A percentile compares a stretch with the other conserved stretches of the same genome.
phyloP scores from a whole-genome alignment of 2,888 invertebrate genomes.

The Cryptops parisi region DNA sequence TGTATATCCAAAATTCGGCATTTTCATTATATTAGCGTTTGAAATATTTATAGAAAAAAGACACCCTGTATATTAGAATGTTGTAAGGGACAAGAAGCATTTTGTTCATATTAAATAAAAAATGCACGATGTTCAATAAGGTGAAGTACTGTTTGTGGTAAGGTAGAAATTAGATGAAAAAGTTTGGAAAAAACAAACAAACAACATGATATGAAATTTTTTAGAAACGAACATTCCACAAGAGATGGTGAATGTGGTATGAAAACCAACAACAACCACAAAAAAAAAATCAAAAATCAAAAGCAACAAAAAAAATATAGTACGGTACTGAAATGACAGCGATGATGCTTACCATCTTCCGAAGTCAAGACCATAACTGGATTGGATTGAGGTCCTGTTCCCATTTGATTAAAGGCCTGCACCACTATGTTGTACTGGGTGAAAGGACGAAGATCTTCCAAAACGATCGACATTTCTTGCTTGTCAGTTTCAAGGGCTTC shows the following conservation, averaged over 20 bases:
- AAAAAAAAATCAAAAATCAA: neutral
- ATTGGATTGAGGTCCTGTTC: slow-evolving; percentile 29
- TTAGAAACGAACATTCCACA: neutral
- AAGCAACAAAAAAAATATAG: neutral
- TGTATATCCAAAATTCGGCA: no score
- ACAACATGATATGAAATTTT: no score
- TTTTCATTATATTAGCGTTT: no score
- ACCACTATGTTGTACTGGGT: slow-evolving; percentile 31
- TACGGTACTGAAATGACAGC: no score
- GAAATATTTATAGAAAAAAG: no score
- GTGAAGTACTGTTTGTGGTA: no score
- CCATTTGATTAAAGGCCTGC: slow-evolving; percentile 30
- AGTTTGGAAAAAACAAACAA: no score
- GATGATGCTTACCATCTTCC: slow-evolving; percentile 28
- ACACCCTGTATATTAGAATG: no score
- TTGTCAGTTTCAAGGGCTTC: slow-evolving; percentile 18
- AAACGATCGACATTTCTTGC: slow-evolving; percentile 20
- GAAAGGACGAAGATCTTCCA: slow-evolving; percentile 30
- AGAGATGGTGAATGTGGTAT: neutral
- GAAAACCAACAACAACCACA: neutral
- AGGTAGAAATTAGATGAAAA: no score
- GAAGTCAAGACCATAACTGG: slow-evolving; percentile 28
- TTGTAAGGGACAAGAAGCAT: no score
- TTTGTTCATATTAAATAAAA: no score
- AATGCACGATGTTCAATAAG: no score